Evolutionary conservation across 2,797 vertebrate genomes (phyloP).

Genomic region (Silurus aristotelis): DNA sequence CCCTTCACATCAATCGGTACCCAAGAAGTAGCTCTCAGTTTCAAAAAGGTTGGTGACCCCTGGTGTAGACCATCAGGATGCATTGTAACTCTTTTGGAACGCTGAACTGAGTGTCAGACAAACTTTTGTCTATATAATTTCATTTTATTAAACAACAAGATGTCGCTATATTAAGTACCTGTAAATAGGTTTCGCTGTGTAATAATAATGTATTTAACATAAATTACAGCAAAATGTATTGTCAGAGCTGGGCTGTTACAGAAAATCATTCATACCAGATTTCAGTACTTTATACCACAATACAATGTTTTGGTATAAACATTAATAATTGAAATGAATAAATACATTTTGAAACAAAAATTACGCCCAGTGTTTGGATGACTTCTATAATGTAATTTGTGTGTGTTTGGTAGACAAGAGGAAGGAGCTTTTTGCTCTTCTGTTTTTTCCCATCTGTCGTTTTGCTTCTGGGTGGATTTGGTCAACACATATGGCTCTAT

Average conservation of each 20-base stretch:
- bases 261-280: not conserved
- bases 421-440: slow-evolving; percentile 57
- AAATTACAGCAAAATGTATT: not conserved
- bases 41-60: too few relatives aligned
- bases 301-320: not conserved
- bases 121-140: too few relatives aligned
- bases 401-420: slow-evolving; percentile 55
- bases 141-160: too few relatives aligned
- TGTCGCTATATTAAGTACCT: not conserved
- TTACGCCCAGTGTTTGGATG: not conserved
- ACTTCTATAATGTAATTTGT: not conserved
- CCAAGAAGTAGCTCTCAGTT: too few relatives aligned
- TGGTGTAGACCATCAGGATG: too few relatives aligned
- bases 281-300: not conserved
- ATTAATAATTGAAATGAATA: not conserved
- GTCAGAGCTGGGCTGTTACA: not conserved
- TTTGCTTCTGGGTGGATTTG: slow-evolving; percentile 67
- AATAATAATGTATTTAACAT: not conserved
- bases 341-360: too few relatives aligned
- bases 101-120: too few relatives aligned
- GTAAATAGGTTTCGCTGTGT: not conserved
- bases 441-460: slow-evolving; percentile 66
- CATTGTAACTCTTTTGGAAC: too few relatives aligned
- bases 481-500: slow-evolving; percentile 73
- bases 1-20: too few relatives aligned